Base-by-base conservation (phyloP, 2,888 invertebrate genomes). In the Dione vanillae region DNA sequence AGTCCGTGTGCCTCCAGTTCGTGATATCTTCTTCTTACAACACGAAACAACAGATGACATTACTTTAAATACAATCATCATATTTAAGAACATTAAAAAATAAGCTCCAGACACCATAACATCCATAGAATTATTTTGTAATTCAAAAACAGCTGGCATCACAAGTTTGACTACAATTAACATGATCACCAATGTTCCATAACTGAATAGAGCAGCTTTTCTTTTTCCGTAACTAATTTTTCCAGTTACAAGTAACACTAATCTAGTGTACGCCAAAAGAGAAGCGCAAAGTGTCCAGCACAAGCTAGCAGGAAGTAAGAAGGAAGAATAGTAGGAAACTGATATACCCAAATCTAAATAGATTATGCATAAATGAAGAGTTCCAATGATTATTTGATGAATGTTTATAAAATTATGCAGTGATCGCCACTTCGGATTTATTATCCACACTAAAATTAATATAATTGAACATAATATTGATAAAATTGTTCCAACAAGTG, bases 321-420 rank as follows among this genome's bases (percentile, higher is more conserved):
- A 71, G 0, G 37, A 16, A 12, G 62, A 58, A 11, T 74, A 37
- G 10, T 11, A 14, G 16, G 12, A n/a, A 10, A 62, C 8, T 2
- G 20, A 16, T 0, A 14, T 0, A 10, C 10, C 19, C 12, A 2
- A 11, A 6, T 11, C 7, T 40, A 65, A 35, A 52, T 69, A 11
- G 9, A 19, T 51, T 37, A 61, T 12, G 40, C 73, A 65, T 37
- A 78, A 67, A 20, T 78, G 73, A 20, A 76, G 35, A 8, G 75
- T 78, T 3, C 77, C 78, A n/a, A 71, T 45, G 5, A 73, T 40
- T 8, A 78, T 71, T 69, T 78, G 78, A 27, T 78, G 70, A 9
- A 75, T 67, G 41, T 74, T 75, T 49, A 78, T 74, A 40, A 74
- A 78, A 43, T 78, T 78, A 51, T 78, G 76, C 0, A 78, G 61